phyloP scores from a whole-genome alignment of 2,797 vertebrate genomes.

The Psittacula echo region DNA sequence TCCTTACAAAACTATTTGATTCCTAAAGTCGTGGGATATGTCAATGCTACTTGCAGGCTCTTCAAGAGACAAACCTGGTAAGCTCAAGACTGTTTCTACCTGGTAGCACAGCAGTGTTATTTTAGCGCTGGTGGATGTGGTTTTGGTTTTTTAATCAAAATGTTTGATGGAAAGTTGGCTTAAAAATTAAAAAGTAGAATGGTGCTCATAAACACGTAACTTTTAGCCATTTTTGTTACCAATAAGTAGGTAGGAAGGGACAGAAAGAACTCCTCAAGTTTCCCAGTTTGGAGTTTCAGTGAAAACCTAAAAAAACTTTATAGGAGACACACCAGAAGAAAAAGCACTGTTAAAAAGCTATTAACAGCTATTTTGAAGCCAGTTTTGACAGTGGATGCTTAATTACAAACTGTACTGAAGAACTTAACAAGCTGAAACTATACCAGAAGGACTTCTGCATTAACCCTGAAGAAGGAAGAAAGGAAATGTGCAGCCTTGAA shows the following conservation, averaged over 20 bases:
- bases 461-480: not conserved
- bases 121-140: not conserved
- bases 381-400: not conserved
- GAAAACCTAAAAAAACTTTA: not conserved
- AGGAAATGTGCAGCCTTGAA: not conserved
- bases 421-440: not conserved
- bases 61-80: not conserved
- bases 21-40: not conserved
- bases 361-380: not conserved
- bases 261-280: not conserved
- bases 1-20: not conserved
- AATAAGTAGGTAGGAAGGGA: not conserved
- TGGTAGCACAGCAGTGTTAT: not conserved
- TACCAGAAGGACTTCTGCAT: not conserved
- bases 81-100: not conserved
- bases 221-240: not conserved
- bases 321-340: not conserved
- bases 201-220: not conserved
- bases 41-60: not conserved
- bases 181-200: not conserved
- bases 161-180: not conserved
- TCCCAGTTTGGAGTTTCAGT: not conserved
- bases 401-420: not conserved
- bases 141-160: not conserved
- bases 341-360: not conserved